Base-by-base conservation (phyloP, 2,113 vertebrate genomes). In the Paraplagusia blochii region DNA sequence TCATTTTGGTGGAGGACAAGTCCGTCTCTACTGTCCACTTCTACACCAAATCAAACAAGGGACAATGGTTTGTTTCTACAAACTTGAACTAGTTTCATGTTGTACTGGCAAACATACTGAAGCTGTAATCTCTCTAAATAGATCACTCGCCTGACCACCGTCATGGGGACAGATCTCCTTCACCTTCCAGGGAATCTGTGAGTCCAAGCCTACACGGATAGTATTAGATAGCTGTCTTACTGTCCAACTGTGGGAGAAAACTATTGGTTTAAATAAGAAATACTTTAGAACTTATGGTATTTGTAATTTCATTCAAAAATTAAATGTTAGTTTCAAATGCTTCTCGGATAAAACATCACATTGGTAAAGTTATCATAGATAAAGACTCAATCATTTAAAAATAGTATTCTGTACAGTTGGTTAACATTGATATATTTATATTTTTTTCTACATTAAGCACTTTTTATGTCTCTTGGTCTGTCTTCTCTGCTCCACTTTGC, bases 1-100 rank as follows among this genome's bases (percentile, higher is more conserved):
- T 80, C 87, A 15, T 93, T 94, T 74, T 94, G 94, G 94, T 93
- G 93, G 94, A 79, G 85, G 29, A 76, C 83, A 51, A 72, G 88
- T 2, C 77, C 84, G 49, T 74, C 80, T 33, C 47, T 65, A 43
- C 67, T 69, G 10, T 71, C 50, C 14, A 84, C 72, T 73, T 79
- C 84, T 56, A 88, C 79, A 36, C 61, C 81, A 38, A 81, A 69
- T 16, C 83, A 71, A 44, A 22, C 57, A 17, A 11, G 48, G 19
- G 36, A 76, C 19, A 58, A 35, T 66, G 79, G 86, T 86, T 56
- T 1, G 19, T 59, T 66, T 14, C 52, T 38, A 46, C 44, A 40
- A 35, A 44, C 6, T 18, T 8, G 52, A 44, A 35, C 2, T 42
- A 5, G 2, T 35, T 58, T 33, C 13, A n/a, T 14, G 9, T 6